phyloP scores from a whole-genome alignment of 2,797 vertebrate genomes.

The Psittacula derbiana region DNA sequence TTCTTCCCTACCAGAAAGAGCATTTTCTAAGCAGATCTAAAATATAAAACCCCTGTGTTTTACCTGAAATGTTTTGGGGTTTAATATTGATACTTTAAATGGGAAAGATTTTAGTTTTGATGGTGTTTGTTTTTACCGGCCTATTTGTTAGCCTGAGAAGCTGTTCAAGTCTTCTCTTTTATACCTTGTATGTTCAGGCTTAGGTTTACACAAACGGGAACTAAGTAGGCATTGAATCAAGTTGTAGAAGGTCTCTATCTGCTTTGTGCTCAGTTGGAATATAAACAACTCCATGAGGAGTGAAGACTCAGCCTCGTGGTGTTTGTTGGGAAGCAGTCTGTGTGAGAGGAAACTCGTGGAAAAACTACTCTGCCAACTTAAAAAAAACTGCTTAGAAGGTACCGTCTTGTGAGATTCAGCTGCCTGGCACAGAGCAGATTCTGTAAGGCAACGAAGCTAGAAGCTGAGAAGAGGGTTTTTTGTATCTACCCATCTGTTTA shows the following conservation, averaged over 20 bases:
- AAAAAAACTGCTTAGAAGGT: background rate
- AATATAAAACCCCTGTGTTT: background rate
- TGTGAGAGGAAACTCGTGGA: background rate
- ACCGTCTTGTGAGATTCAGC: background rate
- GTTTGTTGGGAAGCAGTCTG: background rate
- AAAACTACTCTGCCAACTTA: background rate
- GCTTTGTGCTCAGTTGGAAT: background rate
- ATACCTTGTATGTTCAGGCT: rapidly evolving
- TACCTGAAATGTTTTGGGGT: background rate
- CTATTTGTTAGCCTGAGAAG: background rate
- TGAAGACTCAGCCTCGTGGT: background rate
- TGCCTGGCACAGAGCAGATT: background rate
- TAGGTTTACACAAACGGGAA: background rate
- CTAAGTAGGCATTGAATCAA: background rate
- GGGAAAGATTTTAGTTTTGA: background rate
- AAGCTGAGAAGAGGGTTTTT: background rate
- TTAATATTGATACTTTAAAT: background rate
- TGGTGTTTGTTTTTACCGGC: background rate
- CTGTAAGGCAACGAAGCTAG: background rate
- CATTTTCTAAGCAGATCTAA: background rate
- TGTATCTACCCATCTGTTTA: background rate
- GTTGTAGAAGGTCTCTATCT: background rate
- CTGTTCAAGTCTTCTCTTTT: background rate
- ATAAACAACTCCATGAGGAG: background rate
- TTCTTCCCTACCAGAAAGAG: background rate